Percentiles rank a stretch among this genome's conserved stretches.
Evolutionary conservation across 2,888 invertebrate species (phyloP).

Genomic region (Caenorhabditis becei): DNA sequence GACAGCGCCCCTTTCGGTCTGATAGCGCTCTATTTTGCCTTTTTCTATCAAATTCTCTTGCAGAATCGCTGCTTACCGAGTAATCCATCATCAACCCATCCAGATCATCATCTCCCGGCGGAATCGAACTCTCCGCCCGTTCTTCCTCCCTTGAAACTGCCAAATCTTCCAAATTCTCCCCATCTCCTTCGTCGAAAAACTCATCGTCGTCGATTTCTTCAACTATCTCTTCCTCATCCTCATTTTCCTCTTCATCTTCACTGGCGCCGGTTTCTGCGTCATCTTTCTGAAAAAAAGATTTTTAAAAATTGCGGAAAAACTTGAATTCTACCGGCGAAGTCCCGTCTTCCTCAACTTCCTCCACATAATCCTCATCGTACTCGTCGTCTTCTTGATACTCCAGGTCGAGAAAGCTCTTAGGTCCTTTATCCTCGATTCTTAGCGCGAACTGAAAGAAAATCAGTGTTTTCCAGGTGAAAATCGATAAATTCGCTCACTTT

Average conservation of each 20-base stretch:
- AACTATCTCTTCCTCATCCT: constrained; percentile 8
- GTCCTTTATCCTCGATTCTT: constrained; percentile 37
- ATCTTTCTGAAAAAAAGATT: neutral
- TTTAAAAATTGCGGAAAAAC: neutral
- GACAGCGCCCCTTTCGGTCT: too few relatives aligned
- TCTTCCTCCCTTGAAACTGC: neutral
- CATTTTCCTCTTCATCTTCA: constrained; percentile 33
- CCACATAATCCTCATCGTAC: constrained; percentile 52
- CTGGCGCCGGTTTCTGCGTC: constrained; percentile 29
- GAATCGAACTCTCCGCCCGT: neutral
- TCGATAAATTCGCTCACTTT: constrained; percentile 26
- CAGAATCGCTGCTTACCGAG: too few relatives aligned
- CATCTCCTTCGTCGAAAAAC: neutral
- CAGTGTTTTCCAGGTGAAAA: neutral
- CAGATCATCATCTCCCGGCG: too few relatives aligned
- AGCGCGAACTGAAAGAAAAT: constrained; percentile 17
- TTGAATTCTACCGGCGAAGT: constrained; percentile 1
- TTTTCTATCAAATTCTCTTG: too few relatives aligned
- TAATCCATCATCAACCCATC: too few relatives aligned
- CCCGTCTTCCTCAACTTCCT: neutral
- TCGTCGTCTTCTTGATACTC: constrained; percentile 61
- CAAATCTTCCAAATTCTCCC: neutral
- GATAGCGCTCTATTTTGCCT: too few relatives aligned
- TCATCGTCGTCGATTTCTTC: constrained; percentile 28
- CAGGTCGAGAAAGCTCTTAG: constrained; percentile 48